phyloP scores from a whole-genome alignment of 2,888 invertebrate genomes.

The Petrolisthes cinctipes region DNA sequence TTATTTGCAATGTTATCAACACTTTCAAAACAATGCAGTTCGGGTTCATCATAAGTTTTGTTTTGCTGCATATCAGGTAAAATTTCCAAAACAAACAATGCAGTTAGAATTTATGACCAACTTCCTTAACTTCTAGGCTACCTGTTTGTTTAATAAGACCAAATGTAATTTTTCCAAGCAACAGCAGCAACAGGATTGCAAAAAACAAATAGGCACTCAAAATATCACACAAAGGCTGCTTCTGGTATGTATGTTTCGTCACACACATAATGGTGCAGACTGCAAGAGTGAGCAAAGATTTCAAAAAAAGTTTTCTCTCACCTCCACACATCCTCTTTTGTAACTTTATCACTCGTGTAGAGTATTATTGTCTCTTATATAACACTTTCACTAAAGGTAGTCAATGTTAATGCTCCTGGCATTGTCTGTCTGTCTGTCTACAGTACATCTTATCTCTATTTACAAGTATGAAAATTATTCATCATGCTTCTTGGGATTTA shows the following conservation, averaged over 20 bases:
- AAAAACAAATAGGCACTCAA: slow-evolving; percentile 50
- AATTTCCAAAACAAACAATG: no score
- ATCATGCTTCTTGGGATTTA: no score
- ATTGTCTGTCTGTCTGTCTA: neutral
- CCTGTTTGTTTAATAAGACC: slow-evolving; percentile 10
- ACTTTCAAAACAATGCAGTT: no score
- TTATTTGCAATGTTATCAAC: no score
- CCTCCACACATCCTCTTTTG: slow-evolving; percentile 13
- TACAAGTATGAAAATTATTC: no score
- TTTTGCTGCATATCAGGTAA: no score
- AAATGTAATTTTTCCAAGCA: neutral
- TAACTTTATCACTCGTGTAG: neutral
- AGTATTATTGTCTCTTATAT: no score
- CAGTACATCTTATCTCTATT: no score
- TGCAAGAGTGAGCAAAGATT: neutral
- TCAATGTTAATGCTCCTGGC: neutral
- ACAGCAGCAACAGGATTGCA: slow-evolving; percentile 17
- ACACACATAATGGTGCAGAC: neutral
- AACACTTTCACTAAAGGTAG: no score
- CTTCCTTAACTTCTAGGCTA: no score
- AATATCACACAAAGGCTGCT: slow-evolving; percentile 55
- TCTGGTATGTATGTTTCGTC: neutral
- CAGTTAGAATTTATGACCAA: no score
- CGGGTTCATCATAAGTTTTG: no score
- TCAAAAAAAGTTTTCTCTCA: neutral